Conservation (phyloP, 2,797 vertebrate genomes). For the Phylloscopus collybita region DNA sequence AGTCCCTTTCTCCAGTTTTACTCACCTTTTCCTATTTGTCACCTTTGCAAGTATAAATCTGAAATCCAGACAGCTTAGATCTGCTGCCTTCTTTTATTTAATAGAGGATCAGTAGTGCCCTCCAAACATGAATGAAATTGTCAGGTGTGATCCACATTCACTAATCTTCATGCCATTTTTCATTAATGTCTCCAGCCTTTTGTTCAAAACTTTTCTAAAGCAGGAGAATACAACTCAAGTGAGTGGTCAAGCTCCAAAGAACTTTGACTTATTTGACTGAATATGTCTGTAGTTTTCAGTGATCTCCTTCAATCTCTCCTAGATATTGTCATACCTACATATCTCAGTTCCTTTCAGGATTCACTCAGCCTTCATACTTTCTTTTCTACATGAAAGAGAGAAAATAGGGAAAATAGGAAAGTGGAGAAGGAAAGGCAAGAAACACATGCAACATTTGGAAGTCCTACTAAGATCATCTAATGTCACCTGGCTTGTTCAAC, state of each 20-base stretch:
- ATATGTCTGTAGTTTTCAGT: neutral
- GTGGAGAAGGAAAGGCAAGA: neutral
- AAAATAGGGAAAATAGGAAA: neutral
- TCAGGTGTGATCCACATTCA: neutral
- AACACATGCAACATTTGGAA: neutral
- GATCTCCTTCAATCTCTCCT: neutral
- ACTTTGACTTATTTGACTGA: neutral
- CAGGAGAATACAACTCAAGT: neutral
- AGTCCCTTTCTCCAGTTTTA: neutral
- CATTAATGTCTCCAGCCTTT: neutral
- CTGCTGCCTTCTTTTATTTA: neutral
- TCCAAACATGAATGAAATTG: neutral
- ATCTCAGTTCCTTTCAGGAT: neutral
- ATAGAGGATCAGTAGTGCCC: neutral
- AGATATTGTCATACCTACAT: neutral
- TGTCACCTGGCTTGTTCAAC: neutral
- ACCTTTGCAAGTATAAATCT: neutral
- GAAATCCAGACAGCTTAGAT: neutral
- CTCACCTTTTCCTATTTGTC: neutral
- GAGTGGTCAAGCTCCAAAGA: neutral
- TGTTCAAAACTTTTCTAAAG: neutral
- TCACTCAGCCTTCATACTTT: neutral
- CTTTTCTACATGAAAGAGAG: neutral
- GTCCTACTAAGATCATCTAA: neutral
- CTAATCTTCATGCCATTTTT: neutral